A percentile compares a stretch with the other conserved stretches of the same genome.
These are phyloP conservation scores for Doryteuthis pealeii DNA, from an alignment of 1,140 invertebrate genomes.

Conservation along the genomic window DNA sequence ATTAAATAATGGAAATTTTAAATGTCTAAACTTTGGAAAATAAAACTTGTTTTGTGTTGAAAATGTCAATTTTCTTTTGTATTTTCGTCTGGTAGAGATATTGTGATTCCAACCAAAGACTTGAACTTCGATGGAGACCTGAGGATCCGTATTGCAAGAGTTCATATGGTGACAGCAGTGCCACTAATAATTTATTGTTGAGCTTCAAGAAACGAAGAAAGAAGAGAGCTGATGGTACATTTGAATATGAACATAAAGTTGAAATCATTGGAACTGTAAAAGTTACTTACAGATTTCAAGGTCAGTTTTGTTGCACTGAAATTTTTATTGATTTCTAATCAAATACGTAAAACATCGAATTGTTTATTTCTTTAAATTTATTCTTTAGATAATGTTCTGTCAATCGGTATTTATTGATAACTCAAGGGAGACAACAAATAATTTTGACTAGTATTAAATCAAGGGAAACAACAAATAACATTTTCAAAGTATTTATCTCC, in stretches of 20 bases:
- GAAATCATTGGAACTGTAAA: conserved; percentile 72
- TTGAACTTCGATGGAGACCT: conserved; percentile 79
- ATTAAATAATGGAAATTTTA: too few species aligned
- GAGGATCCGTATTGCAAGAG: conserved; percentile 84
- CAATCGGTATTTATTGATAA: too few species aligned
- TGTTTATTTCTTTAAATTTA: neutral
- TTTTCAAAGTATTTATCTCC: too few species aligned
- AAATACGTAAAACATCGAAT: too few species aligned
- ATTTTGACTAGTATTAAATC: too few species aligned
- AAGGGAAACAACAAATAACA: too few species aligned
- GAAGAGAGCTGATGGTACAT: conserved; percentile 38
- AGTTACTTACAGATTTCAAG: conserved; percentile 73
- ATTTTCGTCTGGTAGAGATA: conserved; percentile 26
- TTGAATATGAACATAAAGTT: conserved; percentile 43
- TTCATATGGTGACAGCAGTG: conserved; percentile 70
- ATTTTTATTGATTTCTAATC: conserved; percentile 5
- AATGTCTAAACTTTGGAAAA: too few species aligned
- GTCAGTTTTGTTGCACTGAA: conserved; percentile 62
- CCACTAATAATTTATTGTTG: conserved; percentile 72
- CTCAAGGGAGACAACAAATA: too few species aligned
- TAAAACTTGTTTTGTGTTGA: too few species aligned
- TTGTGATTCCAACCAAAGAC: conserved; percentile 65
- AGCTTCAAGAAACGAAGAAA: conserved; percentile 63
- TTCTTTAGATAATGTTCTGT: too few species aligned
- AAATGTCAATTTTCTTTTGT: too few species aligned